These are phyloP conservation scores for Romanogobio albipinnatus DNA, from an alignment of 2,113 vertebrate genomes.

Conservation along the genomic window DNA sequence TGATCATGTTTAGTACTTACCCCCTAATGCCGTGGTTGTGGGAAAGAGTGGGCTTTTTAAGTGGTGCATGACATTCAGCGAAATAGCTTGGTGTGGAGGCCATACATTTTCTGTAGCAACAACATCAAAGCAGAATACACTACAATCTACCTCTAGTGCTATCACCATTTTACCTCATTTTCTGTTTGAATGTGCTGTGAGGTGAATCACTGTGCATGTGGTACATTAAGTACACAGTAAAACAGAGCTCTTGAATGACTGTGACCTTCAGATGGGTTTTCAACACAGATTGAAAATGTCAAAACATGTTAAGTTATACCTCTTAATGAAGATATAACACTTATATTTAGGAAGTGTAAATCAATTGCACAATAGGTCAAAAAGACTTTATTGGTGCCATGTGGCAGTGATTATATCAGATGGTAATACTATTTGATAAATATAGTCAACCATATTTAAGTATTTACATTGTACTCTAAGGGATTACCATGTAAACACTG, in stretches of 20 bases:
- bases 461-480: background rate
- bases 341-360: background rate
- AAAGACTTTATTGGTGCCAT: background rate
- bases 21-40: background rate
- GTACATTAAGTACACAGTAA: background rate
- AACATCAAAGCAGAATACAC: background rate
- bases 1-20: background rate
- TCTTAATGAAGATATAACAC: background rate
- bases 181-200: slow-evolving; percentile 12
- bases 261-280: slow-evolving; percentile 11
- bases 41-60: background rate
- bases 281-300: background rate
- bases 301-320: background rate
- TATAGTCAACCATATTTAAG: background rate
- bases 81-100: slow-evolving; percentile 11
- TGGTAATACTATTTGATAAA: background rate
- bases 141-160: background rate
- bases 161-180: slow-evolving; percentile 16
- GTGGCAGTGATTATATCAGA: background rate
- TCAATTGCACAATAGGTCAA: background rate
- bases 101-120: slow-evolving; percentile 6
- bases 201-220: background rate
- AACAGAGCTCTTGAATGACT: background rate
- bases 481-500: background rate
- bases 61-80: slow-evolving; percentile 9